These are phyloP conservation scores for Carposina sasakii DNA, from an alignment of 1,140 invertebrate genomes.

Conservation along the genomic window DNA sequence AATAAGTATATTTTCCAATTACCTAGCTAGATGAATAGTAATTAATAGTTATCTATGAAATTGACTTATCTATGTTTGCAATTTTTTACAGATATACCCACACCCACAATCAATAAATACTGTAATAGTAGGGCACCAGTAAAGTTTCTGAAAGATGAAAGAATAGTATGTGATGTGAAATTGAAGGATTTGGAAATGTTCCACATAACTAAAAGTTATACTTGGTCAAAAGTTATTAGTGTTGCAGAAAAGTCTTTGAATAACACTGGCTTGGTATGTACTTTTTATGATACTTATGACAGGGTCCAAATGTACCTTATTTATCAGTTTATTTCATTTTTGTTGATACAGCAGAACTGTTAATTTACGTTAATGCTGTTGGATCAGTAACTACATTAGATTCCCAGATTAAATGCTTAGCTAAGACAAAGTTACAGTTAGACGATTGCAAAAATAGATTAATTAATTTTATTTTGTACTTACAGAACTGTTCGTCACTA, in stretches of 20 bases:
- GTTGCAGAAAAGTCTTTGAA: constrained; percentile 28
- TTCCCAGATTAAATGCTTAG: too few relatives aligned
- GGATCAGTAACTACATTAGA: too few relatives aligned
- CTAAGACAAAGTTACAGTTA: too few relatives aligned
- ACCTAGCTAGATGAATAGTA: too few relatives aligned
- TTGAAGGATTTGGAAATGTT: constrained; percentile 54
- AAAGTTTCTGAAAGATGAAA: constrained; percentile 47
- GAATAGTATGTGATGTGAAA: constrained; percentile 47
- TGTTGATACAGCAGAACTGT: too few relatives aligned
- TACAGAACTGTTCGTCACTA: constrained; percentile 51
- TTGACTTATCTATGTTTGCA: too few relatives aligned
- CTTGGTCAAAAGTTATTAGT: constrained; percentile 36
- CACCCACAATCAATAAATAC: constrained; percentile 40
- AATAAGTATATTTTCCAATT: constrained; percentile 24
- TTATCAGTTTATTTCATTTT: too few relatives aligned
- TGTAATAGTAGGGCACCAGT: constrained; percentile 45
- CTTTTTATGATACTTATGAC: too few relatives aligned
- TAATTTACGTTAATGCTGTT: too few relatives aligned
- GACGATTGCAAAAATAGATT: too few relatives aligned
- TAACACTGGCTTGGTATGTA: constrained; percentile 35
- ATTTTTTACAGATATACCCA: constrained; percentile 40
- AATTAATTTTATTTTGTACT: constrained; percentile 7
- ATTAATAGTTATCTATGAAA: too few relatives aligned
- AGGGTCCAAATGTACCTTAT: too few relatives aligned
- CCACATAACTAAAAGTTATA: constrained; percentile 32